These are phyloP conservation scores for Rotaria magnacalcarata DNA, from an alignment of 2,888 invertebrate genomes.

Conservation along the genomic window DNA sequence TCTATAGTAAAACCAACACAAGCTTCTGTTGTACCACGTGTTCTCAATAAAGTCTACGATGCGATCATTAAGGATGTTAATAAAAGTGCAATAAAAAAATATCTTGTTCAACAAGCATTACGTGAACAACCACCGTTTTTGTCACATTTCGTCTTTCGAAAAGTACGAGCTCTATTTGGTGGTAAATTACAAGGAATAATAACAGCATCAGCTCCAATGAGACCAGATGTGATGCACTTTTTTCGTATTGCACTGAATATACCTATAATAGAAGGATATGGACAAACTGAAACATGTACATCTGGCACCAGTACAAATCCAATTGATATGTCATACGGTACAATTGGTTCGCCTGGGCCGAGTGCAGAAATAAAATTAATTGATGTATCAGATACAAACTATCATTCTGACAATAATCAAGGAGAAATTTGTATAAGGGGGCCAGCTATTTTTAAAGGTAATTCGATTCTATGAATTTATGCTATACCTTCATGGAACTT, in stretches of 20 bases:
- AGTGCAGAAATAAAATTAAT: slow-evolving; percentile 40
- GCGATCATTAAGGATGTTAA: slow-evolving; percentile 61
- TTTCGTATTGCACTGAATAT: slow-evolving; percentile 75
- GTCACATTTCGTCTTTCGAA: slow-evolving; percentile 78
- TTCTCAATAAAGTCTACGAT: slow-evolving; percentile 90
- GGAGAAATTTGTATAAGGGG: slow-evolving; percentile 44
- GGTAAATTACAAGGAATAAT: slow-evolving; percentile 82
- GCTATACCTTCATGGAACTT: background rate
- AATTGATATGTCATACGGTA: slow-evolving; percentile 41
- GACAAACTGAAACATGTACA: slow-evolving; percentile 78
- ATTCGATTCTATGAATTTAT: background rate
- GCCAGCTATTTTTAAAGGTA: slow-evolving; percentile 37
- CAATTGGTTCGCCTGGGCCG: slow-evolving; percentile 40
- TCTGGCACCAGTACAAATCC: slow-evolving; percentile 37
- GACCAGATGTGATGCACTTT: slow-evolving; percentile 86
- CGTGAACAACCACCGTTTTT: slow-evolving; percentile 64
- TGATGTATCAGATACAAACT: slow-evolving; percentile 45
- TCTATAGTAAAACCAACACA: slow-evolving; percentile 65
- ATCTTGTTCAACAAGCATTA: slow-evolving; percentile 79
- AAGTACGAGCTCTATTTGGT: slow-evolving; percentile 86
- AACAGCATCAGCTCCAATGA: slow-evolving; percentile 88
- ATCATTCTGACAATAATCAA: background rate
- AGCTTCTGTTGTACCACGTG: slow-evolving; percentile 86
- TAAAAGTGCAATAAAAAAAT: slow-evolving; percentile 30
- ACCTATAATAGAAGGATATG: slow-evolving; percentile 79